These are phyloP conservation scores for Ibycter americanus DNA, from an alignment of 2,797 vertebrate genomes.

Conservation along the genomic window DNA sequence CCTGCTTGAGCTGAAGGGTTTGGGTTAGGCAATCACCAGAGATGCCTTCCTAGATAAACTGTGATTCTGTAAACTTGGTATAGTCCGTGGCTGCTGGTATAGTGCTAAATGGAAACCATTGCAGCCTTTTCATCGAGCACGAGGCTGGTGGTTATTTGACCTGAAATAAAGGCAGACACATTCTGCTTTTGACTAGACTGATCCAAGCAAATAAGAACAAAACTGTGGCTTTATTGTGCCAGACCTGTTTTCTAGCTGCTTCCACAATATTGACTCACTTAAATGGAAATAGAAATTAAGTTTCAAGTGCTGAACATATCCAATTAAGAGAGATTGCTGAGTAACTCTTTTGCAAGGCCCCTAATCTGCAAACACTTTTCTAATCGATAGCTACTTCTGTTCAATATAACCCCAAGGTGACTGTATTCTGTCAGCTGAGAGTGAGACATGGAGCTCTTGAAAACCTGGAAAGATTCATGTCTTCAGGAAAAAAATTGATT, in stretches of 20 bases:
- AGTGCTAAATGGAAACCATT: background rate
- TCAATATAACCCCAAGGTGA: constrained; percentile 53
- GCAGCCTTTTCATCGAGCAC: background rate
- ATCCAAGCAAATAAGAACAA: background rate
- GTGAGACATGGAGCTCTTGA: background rate
- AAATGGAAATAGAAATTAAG: constrained; percentile 45
- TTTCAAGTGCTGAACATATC: constrained; percentile 39
- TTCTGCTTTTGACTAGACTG: background rate
- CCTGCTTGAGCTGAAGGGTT: background rate
- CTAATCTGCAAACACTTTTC: constrained; percentile 59
- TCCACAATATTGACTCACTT: constrained; percentile 47
- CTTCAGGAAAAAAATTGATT: background rate
- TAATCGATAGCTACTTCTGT: constrained; percentile 37
- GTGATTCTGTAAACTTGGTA: background rate
- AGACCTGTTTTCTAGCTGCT: background rate
- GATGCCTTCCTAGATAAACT: background rate
- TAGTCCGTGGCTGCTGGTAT: background rate
- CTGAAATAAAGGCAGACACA: background rate
- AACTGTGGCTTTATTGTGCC: background rate
- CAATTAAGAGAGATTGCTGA: constrained; percentile 59
- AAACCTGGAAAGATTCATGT: background rate
- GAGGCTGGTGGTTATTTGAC: background rate
- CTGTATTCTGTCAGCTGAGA: background rate
- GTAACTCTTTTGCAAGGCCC: constrained; percentile 53
- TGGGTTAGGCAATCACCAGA: background rate